Base-by-base conservation (phyloP, 2,113 vertebrate species). In the Alexandromys fortis region DNA sequence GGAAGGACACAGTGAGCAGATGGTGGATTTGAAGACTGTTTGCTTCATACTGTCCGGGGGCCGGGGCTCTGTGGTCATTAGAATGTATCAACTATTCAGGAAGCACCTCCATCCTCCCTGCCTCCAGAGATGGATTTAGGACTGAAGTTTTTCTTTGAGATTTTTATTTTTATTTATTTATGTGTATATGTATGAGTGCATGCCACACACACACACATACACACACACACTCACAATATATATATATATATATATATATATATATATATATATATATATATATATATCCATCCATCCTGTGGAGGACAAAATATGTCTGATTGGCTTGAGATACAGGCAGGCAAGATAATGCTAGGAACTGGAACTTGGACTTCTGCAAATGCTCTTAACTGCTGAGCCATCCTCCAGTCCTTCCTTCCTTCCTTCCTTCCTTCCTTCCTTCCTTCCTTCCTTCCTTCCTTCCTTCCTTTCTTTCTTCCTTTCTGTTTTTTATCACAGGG, bases 351-450 rank as follows among this genome's bases (percentile, higher is more conserved):
- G 61, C 16, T 85, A 45, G 82, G 26, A 61, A 85, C 4, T 65
- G 16, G 30, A 33, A 63, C 4, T 19, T 28, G 58, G 58, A 5
- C 79, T 24, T 63, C 81, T 83, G 22, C 55, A 83, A 63, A 58
- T 45, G 58, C 8, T 45, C 82, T 65, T 67, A 30, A 38, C n/a
- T 28, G 38, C 24, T 0, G 24, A 77, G 75, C 42, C 24, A 30
- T 30, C 75, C 5, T 76, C 38, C 12, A 26, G 42, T 24, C 72
- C 21, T 12, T n/a, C 2, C 2, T 3, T 19, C n/a, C 0, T 17
- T n/a, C 5, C 5, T 21, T 17, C 7, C 1, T 22, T 19, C n/a
- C 7, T 10, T 35, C 33, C 7, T 7, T 19, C 33, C 7, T 2
- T 17, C 35, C 8, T 1, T 10, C 35, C 8, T 8, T 22, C n/a